Evolutionary conservation across 2,113 vertebrate species (phyloP).

Genomic region (Gila orcuttii): DNA sequence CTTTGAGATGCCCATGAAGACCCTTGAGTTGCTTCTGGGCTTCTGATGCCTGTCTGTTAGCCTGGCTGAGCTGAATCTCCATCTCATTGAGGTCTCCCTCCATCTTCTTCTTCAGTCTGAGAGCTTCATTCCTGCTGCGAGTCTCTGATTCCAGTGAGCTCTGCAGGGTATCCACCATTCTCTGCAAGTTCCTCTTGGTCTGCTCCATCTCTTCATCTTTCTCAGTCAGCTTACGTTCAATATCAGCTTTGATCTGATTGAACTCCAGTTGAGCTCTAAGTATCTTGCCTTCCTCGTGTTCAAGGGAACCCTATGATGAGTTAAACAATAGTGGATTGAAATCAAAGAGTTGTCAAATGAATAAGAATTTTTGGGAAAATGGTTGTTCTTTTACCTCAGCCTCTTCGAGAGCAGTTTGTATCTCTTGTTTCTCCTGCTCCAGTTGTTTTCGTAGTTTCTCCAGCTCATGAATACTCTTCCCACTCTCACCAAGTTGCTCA

Average conservation of each 20-base stretch:
- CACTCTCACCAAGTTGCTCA: conserved; percentile 56
- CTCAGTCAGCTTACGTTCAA: conserved; percentile 71
- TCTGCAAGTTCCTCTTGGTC: conserved; percentile 84
- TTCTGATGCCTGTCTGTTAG: no score
- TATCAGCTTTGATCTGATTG: conserved; percentile 80
- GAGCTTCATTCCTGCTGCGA: conserved; percentile 83
- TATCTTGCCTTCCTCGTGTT: conserved; percentile 91
- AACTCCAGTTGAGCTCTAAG: conserved; percentile 86
- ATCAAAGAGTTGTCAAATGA: neutral
- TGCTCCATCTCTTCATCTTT: conserved; percentile 92
- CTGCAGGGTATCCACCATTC: conserved; percentile 84
- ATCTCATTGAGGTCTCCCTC: conserved; percentile 73
- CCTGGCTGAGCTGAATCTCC: no score
- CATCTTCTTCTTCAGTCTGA: conserved; percentile 81
- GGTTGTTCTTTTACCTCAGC: conserved; percentile 60
- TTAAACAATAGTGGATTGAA: no score
- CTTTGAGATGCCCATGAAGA: no score
- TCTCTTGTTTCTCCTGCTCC: conserved; percentile 71
- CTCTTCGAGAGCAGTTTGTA: conserved; percentile 71
- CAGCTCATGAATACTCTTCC: no score
- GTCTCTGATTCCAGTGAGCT: conserved; percentile 87
- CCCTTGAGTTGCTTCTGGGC: no score
- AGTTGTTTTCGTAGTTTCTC: conserved; percentile 45
- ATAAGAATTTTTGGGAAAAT: neutral
- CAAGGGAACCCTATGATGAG: conserved; percentile 71